A percentile compares a stretch with the other conserved stretches of the same genome.
These are phyloP conservation scores for Mythimna lalbum DNA, from an alignment of 2,888 invertebrate genomes.

Conservation along the genomic window DNA sequence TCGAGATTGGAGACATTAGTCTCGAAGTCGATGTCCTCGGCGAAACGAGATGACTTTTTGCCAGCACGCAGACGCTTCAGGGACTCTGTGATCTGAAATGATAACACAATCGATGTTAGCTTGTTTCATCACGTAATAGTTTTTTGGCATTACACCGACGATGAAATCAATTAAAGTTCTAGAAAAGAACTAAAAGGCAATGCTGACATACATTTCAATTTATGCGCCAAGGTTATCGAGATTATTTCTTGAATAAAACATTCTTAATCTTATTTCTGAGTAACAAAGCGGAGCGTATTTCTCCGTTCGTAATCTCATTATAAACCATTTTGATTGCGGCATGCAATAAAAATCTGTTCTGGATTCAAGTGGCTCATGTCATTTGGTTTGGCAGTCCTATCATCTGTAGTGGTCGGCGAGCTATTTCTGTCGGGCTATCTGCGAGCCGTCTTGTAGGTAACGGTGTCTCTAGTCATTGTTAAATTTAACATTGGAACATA, in stretches of 20 bases:
- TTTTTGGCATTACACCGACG: conserved; percentile 1
- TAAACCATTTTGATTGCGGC: conserved; percentile 45
- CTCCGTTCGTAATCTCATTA: conserved; percentile 19
- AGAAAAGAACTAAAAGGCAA: conserved; percentile 17
- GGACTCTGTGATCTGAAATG: conserved; percentile 91
- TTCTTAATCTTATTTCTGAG: conserved; percentile 25
- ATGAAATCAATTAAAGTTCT: conserved; percentile 4
- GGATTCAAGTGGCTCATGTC: conserved; percentile 62
- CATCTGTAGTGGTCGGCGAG: conserved; percentile 59
- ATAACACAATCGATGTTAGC: conserved; percentile 35
- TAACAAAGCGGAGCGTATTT: conserved; percentile 23
- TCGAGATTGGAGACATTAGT: conserved; percentile 90
- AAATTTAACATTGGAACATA: conserved; percentile 44
- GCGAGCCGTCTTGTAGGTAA: conserved; percentile 64
- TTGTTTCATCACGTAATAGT: conserved; percentile 7
- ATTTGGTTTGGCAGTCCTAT: conserved; percentile 68
- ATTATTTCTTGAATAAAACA: conserved; percentile 39
- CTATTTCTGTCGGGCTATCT: conserved; percentile 65
- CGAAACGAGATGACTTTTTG: conserved; percentile 90
- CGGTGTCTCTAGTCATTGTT: conserved; percentile 58
- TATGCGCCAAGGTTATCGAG: conserved; percentile 29
- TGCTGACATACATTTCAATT: conserved; percentile 16
- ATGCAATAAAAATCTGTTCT: conserved; percentile 61
- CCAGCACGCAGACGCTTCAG: conserved; percentile 91
- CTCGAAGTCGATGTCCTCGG: conserved; percentile 92